phyloP scores from a whole-genome alignment of 2,888 invertebrate species.

The Colletes collaris region DNA sequence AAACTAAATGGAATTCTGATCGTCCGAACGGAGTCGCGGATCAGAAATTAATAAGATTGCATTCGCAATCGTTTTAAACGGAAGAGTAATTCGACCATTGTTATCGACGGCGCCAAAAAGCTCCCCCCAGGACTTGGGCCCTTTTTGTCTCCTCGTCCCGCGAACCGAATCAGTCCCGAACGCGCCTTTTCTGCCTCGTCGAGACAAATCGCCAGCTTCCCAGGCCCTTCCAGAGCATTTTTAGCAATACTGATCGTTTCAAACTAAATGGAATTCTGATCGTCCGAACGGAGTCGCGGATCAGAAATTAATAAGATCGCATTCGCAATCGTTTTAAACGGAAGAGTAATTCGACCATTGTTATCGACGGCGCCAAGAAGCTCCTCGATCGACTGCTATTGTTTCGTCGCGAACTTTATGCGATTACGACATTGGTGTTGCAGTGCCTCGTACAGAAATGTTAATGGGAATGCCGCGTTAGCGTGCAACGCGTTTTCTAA shows the following conservation, averaged over 20 bases:
- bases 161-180: too few species aligned
- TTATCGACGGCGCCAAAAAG: conserved; percentile 16
- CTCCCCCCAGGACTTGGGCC: conserved; percentile 7
- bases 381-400: conserved; percentile 20
- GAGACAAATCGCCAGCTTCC: too few species aligned
- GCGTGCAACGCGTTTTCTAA: conserved; percentile 59
- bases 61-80: neutral
- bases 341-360: conserved; percentile 9
- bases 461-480: conserved; percentile 60
- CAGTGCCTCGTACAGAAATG: conserved; percentile 55
- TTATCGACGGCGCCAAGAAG: conserved; percentile 7
- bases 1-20: too few species aligned
- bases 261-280: too few species aligned
- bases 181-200: too few species aligned
- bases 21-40: neutral
- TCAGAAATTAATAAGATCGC: conserved; percentile 15
- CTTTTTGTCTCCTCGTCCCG: neutral
- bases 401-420: conserved; percentile 30
- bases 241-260: too few species aligned
- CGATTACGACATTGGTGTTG: conserved; percentile 65
- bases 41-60: conserved; percentile 16
- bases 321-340: neutral
- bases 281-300: neutral
- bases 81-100: conserved; percentile 10
- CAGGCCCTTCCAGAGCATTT: too few species aligned